These are phyloP conservation scores for Caenorhabditis sp. DNA, from an alignment of 2,888 invertebrate species.

Conservation along the genomic window DNA sequence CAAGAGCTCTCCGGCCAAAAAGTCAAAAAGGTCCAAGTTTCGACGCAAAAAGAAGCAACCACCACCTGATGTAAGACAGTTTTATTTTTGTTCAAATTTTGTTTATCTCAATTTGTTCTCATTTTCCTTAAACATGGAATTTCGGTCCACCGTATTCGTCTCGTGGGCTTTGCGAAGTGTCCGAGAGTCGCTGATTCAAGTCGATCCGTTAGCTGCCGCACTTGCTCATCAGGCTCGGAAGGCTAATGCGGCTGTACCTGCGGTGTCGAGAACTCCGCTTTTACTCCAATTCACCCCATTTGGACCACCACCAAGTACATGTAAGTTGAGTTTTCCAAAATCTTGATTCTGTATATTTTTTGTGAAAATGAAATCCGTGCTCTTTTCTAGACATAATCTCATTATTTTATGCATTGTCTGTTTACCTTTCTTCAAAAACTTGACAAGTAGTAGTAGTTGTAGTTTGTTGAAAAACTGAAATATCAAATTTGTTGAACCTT, in stretches of 20 bases:
- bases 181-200: conserved; percentile 75
- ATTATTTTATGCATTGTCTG: neutral
- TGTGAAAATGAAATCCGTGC: too few species aligned
- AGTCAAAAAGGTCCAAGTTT: conserved; percentile 37
- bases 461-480: neutral
- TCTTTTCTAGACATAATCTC: neutral
- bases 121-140: conserved; percentile 34
- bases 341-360: too few species aligned
- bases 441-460: neutral
- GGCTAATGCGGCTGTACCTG: conserved; percentile 55
- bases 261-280: conserved; percentile 72
- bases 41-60: conserved; percentile 51
- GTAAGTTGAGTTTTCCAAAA: conserved; percentile 50
- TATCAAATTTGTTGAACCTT: neutral
- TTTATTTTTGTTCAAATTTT: conserved; percentile 8
- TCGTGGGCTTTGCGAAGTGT: conserved; percentile 75
- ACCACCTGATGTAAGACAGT: conserved; percentile 57
- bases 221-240: conserved; percentile 67
- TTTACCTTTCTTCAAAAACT: neutral
- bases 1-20: conserved; percentile 38
- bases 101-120: neutral
- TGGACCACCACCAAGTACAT: conserved; percentile 61
- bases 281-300: conserved; percentile 77
- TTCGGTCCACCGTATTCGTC: conserved; percentile 72
- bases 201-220: conserved; percentile 74